phyloP scores from a whole-genome alignment of 2,888 invertebrate species.

The Melitaea athalia region DNA sequence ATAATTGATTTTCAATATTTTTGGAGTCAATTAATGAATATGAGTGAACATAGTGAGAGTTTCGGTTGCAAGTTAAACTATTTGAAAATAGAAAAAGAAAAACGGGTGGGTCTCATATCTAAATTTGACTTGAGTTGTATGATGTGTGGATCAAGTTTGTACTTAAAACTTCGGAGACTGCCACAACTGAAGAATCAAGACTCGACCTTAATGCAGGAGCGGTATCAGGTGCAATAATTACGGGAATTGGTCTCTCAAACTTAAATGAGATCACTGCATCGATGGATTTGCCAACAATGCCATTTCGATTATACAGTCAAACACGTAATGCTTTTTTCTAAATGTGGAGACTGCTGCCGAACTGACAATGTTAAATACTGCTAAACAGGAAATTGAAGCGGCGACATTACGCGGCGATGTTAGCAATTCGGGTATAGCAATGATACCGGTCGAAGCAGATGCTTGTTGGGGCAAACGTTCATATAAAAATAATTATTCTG shows the following conservation, averaged over 20 bases:
- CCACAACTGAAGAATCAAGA: background rate
- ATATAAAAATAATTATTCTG: constrained; percentile 39
- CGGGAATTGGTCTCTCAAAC: background rate
- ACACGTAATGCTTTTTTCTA: background rate
- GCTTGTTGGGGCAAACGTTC: constrained; percentile 40
- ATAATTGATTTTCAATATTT: background rate
- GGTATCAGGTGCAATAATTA: background rate
- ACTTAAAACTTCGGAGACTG: background rate
- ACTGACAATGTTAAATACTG: background rate
- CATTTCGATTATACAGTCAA: background rate
- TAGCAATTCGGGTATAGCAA: constrained; percentile 30
- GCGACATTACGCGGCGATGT: constrained; percentile 28
- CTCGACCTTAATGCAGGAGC: background rate
- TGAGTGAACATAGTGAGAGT: background rate
- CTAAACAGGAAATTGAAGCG: constrained; percentile 26
- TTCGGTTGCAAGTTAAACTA: background rate
- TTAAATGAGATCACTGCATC: background rate
- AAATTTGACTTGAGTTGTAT: background rate
- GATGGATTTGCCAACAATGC: background rate
- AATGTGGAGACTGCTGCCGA: background rate
- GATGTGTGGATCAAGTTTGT: background rate
- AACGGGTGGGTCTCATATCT: background rate
- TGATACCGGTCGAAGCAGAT: constrained; percentile 38
- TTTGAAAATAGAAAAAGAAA: background rate
- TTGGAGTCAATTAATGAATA: background rate